Base-by-base conservation (phyloP, 2,888 invertebrate species). In the Eupithecia subfuscata region DNA sequence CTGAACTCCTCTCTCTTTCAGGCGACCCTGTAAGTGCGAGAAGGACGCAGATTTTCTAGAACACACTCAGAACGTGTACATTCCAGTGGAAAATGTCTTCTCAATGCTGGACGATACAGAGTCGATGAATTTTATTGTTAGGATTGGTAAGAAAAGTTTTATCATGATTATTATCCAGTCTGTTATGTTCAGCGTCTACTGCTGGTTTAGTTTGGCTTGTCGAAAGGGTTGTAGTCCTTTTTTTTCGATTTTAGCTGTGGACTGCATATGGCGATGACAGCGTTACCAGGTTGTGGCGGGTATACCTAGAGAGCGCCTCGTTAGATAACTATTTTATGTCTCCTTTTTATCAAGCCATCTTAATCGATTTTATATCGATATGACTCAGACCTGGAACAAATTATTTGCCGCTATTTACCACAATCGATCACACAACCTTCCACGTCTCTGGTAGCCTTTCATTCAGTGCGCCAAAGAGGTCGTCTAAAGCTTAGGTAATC, bases 21-120 rank as follows among this genome's bases (percentile, higher is more conserved):
- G 95, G 80, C 94, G 95, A 78, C 93, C 94, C 16, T 95, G 95
- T 82, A 95, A 95, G 83, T 93, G 95, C 76, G 95, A 95, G 81
- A 94, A 92, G 81, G 95, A 95, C 78, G 94, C 95, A 34, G 95
- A 95, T 82, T 95, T 95, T 83, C 84, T 95, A 75, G 95, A 95
- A 81, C 92, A 95, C 84, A 95, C 93, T 40, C 95, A 95, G 83
- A 95, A 95, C 82, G 94, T 95, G 83, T 94, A 93, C 92, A 92
- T 95, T 91, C 95, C 95, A 48, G 92, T 95, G 74, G 95, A 95
- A 88, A 95, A 95, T 80, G 90, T 95, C 65, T 94, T 95, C 82
- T 95, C 95, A 37, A 95, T 95, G 95, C 87, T 95, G 80, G 95
- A 95, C 78, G 92, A 91, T 68, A 85, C 83, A 18, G 94, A 94